phyloP scores from a whole-genome alignment of 1,140 invertebrate genomes.

The Atopsyche davidsoni region DNA sequence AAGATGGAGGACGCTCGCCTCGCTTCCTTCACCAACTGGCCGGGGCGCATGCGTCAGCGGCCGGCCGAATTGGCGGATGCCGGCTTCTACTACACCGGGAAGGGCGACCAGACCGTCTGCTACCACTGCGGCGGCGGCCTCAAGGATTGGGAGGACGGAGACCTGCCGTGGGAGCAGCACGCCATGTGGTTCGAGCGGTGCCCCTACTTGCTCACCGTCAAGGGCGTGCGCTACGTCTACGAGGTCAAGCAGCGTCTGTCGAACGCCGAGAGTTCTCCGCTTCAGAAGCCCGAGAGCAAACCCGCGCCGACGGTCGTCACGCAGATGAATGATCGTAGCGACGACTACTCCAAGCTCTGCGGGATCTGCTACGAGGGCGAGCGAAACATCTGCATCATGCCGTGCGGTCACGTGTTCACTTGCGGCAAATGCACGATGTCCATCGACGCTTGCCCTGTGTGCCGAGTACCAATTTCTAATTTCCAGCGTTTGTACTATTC shows the following conservation, averaged over 20 bases:
- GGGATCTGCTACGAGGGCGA: constrained; percentile 68
- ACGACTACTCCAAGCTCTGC: constrained; percentile 52
- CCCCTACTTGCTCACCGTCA: constrained; percentile 64
- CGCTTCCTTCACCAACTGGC: constrained; percentile 68
- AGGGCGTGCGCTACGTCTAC: constrained; percentile 64
- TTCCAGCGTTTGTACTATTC: too few relatives aligned
- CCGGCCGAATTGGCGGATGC: constrained; percentile 74
- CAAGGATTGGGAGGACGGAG: constrained; percentile 79
- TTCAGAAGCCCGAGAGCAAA: neutral
- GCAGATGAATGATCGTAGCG: too few relatives aligned
- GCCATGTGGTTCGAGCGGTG: constrained; percentile 79
- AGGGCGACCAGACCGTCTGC: constrained; percentile 77
- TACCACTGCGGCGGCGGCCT: constrained; percentile 82
- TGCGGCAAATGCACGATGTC: constrained; percentile 66
- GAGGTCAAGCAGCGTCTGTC: too few relatives aligned
- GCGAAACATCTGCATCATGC: constrained; percentile 80
- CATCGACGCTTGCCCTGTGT: constrained; percentile 7
- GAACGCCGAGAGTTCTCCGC: neutral
- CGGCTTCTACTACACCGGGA: constrained; percentile 86
- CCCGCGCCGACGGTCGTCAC: neutral
- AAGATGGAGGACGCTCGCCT: constrained; percentile 60
- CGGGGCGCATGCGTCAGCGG: constrained; percentile 64
- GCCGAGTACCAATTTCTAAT: too few relatives aligned
- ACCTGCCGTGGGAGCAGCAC: constrained; percentile 85
- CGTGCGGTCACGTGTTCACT: constrained; percentile 77